Evolutionary conservation across 2,888 invertebrate genomes (phyloP), one percentile per base, ranked within the genome.

Genomic region (Mythimna lalbum): DNA sequence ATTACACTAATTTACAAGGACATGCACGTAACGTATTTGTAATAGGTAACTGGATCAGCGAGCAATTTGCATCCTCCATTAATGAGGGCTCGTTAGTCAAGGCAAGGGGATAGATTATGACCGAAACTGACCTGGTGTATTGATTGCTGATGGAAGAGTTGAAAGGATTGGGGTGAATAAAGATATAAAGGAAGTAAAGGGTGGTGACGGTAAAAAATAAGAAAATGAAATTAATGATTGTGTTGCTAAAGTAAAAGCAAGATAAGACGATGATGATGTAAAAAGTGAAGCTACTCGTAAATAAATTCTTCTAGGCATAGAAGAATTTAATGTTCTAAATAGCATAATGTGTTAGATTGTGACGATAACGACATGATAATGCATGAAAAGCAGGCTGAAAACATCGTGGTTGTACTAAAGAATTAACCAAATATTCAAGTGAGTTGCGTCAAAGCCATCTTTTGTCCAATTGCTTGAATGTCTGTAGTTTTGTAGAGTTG

Each of bases 31-130:
- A 43, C 33, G 33, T 57, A 66, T 60, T 33, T 56, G 66, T 83
- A 81, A 83, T 79, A 71, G 82, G 82, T 78, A 81, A 83, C 49
- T 17, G 31, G 73, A 82, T 82, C 62, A 47, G 63, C 10, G 27
- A 21, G 68, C 83, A 83, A 80, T 73, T 80, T 83, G 80, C 82
- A 83, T 80, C 66, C 47, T 50, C n/a, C 63, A 53, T 61, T 82
- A 82, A 82, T 80, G 73, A 82, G 55, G 55, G 36, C 80, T 82
- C 64, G 83, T 80, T 80, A 72, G 50, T 43, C 7, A 23, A n/a
- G 2, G 17, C 3, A n/a, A 33, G 27, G 43, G 33, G 4, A 53
- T 65, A 39, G 47, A 63, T 53, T 56, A 65, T 70, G n/a, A 19
- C 36, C 19, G 21, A 21, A 49, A 49, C 59, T 73, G 31, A n/a